Base-by-base conservation (phyloP, 2,113 vertebrate species). In the Rutilus rutilus region DNA sequence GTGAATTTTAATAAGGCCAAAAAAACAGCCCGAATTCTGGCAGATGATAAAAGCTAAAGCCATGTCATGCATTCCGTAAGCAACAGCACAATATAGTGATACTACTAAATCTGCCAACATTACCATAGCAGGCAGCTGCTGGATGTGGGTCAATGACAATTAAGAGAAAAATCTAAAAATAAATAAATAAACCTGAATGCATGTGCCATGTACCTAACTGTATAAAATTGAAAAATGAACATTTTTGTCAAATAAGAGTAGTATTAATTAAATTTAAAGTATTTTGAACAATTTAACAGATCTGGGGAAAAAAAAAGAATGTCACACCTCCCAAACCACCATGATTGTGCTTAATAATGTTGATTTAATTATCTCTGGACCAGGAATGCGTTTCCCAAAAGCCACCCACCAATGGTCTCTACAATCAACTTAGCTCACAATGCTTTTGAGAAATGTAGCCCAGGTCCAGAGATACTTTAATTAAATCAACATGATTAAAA, bases 1-100 rank as follows among this genome's bases (percentile, higher is more conserved):
- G 59, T 84, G 81, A 47, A 67, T 69, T 89, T 67, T 69, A 78
- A 73, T 71, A 67, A 79, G 45, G 57, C 54, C 42, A 60, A 81
- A 71, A 71, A 85, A 60, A 42, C 84, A 60, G 71, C 71, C 64
- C 59, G 73, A 74, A 71, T 45, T 52, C 36, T 71, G 50, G 67
- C 30, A 52, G 25, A 83, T 45, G 59, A 84, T 57, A 64, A 86
- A 77, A 78, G 50, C 45, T 30, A 33, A 82, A 84, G 50, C 9
- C 69, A 86, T 71, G 17, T 39, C 1, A 52, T 23, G 8, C 50
- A 71, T 36, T 64, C 57, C 47, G 57, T 78, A 23, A 57, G 17
- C 36, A 60, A 30, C 2, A 76, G 12, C 1, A 10, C 42, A 69
- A 54, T 52, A 69, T 19, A 27, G 36, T 36, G 36, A 67, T 50